Base-by-base conservation (phyloP, 2,113 vertebrate species). In the Oreotragus oreotragus region DNA sequence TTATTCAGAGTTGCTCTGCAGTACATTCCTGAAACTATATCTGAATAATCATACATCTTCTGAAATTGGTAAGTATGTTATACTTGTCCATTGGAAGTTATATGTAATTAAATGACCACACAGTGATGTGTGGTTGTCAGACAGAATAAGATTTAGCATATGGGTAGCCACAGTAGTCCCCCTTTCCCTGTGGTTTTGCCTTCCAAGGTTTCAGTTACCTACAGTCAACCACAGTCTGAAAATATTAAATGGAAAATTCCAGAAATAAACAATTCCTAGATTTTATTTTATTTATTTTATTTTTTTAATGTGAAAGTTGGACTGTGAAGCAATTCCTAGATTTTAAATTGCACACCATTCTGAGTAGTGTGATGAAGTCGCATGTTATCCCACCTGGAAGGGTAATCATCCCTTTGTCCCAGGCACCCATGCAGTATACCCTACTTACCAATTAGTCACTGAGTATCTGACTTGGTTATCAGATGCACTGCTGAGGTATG, bases 1-100 rank as follows among this genome's bases (percentile, higher is more conserved):
- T 92, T 90, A 36, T 97, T 97, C 95, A 94, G 55, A 87, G 86
- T 96, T 91, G 87, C 58, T 89, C 60, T 19, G 25, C 60, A 79
- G 58, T 64, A 12, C 83, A 86, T 97, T 96, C 66, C 60, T 81
- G 47, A 92, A 92, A 33, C 47, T 11, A 1, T 90, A 85, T 45
- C 30, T 96, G 92, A 96, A 90, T 96, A 89, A 95, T 66, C 70
- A 79, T 21, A 81, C 77, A 53, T 91, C 27, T 84, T 55, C 36
- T 66, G 25, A 88, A 49, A 60, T 28, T 76, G 36, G 76, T 89
- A 88, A 43, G 1, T 94, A 58, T 73, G 94, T 91, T 57, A 16
- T 81, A 45, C 58, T 30, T 93, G 43, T 23, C 14, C 43, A 33
- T 55, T 81, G 30, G 53, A 79, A 64, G 60, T 92, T 91, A 28